phyloP scores from a whole-genome alignment of 1,140 invertebrate genomes.

The Hyles euphorbiae region DNA sequence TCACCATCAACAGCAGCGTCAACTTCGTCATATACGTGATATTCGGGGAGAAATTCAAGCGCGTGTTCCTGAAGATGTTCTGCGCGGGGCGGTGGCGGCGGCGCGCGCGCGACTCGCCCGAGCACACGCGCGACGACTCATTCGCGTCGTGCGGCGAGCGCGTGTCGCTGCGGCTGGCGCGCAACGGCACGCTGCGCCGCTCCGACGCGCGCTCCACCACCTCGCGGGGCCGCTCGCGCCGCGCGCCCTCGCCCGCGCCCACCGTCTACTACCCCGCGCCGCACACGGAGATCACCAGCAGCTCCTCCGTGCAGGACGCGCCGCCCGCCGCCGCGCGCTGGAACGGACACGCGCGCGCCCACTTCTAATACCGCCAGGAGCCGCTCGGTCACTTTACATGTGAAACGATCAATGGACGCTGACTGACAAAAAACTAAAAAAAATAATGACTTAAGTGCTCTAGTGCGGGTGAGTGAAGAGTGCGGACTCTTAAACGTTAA shows the following conservation, averaged over 20 bases:
- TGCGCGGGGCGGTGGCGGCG: conserved; percentile 79
- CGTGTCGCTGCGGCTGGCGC: conserved; percentile 80
- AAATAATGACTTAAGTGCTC: too few species aligned
- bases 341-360: conserved; percentile 38
- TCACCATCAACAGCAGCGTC: conserved; percentile 96
- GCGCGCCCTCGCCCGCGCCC: conserved; percentile 36
- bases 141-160: conserved; percentile 84
- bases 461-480: too few species aligned
- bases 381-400: too few species aligned
- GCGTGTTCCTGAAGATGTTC: conserved; percentile 91
- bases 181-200: conserved; percentile 66
- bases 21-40: conserved; percentile 99
- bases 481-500: background rate
- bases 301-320: conserved; percentile 14
- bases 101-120: conserved; percentile 81
- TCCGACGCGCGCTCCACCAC: conserved; percentile 73
- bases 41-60: conserved; percentile 96
- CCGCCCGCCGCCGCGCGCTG: conserved; percentile 28
- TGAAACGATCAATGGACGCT: too few species aligned
- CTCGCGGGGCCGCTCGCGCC: conserved; percentile 26
- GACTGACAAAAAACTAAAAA: too few species aligned
- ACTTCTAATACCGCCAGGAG: conserved; percentile 25
- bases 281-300: conserved; percentile 27
- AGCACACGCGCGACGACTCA: conserved; percentile 85
- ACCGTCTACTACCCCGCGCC: conserved; percentile 56